phyloP scores from a whole-genome alignment of 2,113 vertebrate species.

The Gobio gobio region DNA sequence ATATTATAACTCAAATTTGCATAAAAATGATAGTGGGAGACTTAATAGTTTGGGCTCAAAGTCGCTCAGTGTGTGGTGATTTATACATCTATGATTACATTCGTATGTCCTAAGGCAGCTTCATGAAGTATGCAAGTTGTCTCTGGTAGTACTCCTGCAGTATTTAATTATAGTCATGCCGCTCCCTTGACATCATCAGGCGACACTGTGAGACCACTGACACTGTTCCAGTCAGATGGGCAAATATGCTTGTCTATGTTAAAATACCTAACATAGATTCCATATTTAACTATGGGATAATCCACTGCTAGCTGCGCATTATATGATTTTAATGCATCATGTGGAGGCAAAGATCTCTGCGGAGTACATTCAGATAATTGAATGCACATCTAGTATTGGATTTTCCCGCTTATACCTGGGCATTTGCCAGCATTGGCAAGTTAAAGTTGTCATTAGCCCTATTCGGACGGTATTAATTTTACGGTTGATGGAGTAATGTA shows the following conservation, averaged over 20 bases:
- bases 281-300: too few relatives aligned
- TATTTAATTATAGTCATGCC: not conserved
- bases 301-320: too few relatives aligned
- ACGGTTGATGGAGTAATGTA: too few relatives aligned
- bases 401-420: too few relatives aligned
- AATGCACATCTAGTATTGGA: too few relatives aligned
- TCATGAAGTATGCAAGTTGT: not conserved
- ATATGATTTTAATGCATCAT: too few relatives aligned
- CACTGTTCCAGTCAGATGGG: not conserved
- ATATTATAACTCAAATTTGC: not conserved
- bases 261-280: not conserved
- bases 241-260: not conserved
- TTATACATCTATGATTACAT: not conserved
- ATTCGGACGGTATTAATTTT: too few relatives aligned
- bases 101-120: not conserved
- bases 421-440: too few relatives aligned
- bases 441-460: too few relatives aligned
- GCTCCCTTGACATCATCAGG: not conserved
- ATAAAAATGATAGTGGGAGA: not conserved
- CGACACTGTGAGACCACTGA: not conserved
- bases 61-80: not conserved
- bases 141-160: not conserved
- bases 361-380: too few relatives aligned
- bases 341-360: too few relatives aligned
- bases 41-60: not conserved